These are phyloP conservation scores for Diorhabda elongata DNA, from an alignment of 1,140 invertebrate species.

Conservation along the genomic window DNA sequence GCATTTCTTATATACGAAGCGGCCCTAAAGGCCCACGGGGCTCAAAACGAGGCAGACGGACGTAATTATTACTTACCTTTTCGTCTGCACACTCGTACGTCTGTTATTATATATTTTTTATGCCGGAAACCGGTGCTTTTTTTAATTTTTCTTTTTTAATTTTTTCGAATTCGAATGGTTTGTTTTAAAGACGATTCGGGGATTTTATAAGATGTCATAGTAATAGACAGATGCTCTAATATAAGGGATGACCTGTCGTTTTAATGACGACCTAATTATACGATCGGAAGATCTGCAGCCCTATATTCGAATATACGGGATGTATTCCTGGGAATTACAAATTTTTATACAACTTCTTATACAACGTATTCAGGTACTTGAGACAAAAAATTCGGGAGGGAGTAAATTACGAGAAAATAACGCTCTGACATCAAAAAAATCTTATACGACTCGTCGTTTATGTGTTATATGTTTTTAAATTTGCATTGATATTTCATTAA, in stretches of 20 bases:
- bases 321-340: no score
- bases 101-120: constrained; percentile 43
- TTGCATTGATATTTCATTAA: no score
- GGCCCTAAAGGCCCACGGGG: constrained; percentile 29
- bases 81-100: constrained; percentile 31
- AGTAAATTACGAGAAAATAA: no score
- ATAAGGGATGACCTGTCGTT: background rate
- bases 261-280: background rate
- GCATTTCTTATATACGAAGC: constrained; percentile 14
- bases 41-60: constrained; percentile 35
- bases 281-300: background rate
- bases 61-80: constrained; percentile 40
- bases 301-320: background rate
- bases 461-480: no score
- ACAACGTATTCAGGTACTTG: no score
- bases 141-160: constrained; percentile 8
- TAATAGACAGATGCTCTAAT: background rate
- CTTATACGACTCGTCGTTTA: no score
- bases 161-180: background rate
- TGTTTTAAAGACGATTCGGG: background rate
- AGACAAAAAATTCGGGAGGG: no score
- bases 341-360: no score
- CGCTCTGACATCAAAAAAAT: no score
- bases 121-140: constrained; percentile 36
- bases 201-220: background rate